phyloP scores from a whole-genome alignment of 2,888 invertebrate species.

The Chloromyia formosa region DNA sequence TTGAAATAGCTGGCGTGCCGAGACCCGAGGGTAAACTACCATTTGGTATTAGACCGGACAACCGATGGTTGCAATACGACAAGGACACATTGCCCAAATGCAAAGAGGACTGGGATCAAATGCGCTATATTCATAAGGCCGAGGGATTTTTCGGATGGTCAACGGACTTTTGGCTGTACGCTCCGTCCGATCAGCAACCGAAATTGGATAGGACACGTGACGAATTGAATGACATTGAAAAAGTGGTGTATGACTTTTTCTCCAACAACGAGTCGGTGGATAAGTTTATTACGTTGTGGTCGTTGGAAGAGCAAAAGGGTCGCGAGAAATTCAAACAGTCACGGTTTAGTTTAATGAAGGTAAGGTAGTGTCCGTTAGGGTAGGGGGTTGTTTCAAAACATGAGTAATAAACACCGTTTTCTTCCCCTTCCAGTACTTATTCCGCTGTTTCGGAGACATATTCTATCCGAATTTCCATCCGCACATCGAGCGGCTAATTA shows the following conservation, averaged over 20 bases:
- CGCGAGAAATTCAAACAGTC: conserved; percentile 79
- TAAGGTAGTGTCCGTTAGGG: conserved; percentile 57
- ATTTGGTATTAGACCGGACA: conserved; percentile 72
- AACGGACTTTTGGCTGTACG: conserved; percentile 69
- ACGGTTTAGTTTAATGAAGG: conserved; percentile 78
- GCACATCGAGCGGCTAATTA: conserved; percentile 74
- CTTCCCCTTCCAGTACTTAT: conserved; percentile 67
- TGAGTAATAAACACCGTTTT: no score
- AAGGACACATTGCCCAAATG: conserved; percentile 69
- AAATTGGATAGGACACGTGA: conserved; percentile 66
- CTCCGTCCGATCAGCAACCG: conserved; percentile 73
- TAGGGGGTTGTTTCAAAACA: conserved; percentile 26
- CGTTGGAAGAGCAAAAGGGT: conserved; percentile 87
- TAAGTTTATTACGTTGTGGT: conserved; percentile 75
- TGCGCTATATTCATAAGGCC: conserved; percentile 73
- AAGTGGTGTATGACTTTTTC: conserved; percentile 74
- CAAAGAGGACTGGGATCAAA: conserved; percentile 78
- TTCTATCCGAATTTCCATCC: conserved; percentile 71
- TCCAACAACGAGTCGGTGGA: conserved; percentile 72
- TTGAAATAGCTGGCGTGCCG: conserved; percentile 61
- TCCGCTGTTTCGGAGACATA: conserved; percentile 78
- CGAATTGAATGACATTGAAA: conserved; percentile 72
- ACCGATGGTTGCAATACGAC: conserved; percentile 79
- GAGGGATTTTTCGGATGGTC: conserved; percentile 68
- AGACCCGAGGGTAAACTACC: conserved; percentile 57